A percentile compares a stretch with the other conserved stretches of the same genome.
These are phyloP conservation scores for Ornithoptera alexandrae DNA, from an alignment of 2,888 invertebrate genomes.

Conservation along the genomic window DNA sequence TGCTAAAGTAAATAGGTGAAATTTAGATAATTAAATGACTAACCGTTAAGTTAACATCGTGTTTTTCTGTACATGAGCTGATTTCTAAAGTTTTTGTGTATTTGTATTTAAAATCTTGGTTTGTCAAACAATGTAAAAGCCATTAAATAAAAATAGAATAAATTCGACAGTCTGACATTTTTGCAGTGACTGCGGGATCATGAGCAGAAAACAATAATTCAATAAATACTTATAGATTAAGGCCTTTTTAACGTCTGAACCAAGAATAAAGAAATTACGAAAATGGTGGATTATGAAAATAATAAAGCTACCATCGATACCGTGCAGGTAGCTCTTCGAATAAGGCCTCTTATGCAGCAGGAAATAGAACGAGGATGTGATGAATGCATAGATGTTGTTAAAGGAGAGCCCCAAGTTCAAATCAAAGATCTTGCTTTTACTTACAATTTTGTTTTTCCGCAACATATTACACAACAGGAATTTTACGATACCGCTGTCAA, in stretches of 20 bases:
- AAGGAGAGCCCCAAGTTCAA: slow-evolving; percentile 84
- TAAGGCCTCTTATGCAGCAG: slow-evolving; percentile 87
- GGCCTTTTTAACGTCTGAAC: background rate
- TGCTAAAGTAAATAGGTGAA: background rate
- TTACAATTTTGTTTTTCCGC: slow-evolving; percentile 90
- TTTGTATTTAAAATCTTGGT: slow-evolving; percentile 4
- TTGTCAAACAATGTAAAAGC: slow-evolving; percentile 31
- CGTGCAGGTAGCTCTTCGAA: slow-evolving; percentile 89
- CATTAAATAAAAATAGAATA: slow-evolving; percentile 32
- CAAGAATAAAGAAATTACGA: slow-evolving; percentile 35
- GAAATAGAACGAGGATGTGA: slow-evolving; percentile 88
- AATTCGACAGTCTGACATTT: slow-evolving; percentile 3
- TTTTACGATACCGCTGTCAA: slow-evolving; percentile 88
- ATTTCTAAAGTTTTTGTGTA: background rate
- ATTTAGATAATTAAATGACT: background rate
- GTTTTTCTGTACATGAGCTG: background rate
- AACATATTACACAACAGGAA: slow-evolving; percentile 83
- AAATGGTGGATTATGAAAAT: slow-evolving; percentile 61
- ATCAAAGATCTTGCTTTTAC: slow-evolving; percentile 88
- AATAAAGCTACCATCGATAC: slow-evolving; percentile 67
- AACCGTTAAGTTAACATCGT: background rate
- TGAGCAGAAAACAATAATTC: slow-evolving; percentile 3
- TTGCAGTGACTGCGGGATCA: slow-evolving; percentile 12
- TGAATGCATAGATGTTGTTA: slow-evolving; percentile 83
- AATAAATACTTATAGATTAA: background rate